Percentiles rank a stretch among this genome's conserved stretches.
These are phyloP conservation scores for Tortricodes alternella DNA, from an alignment of 2,888 invertebrate genomes.

Conservation along the genomic window DNA sequence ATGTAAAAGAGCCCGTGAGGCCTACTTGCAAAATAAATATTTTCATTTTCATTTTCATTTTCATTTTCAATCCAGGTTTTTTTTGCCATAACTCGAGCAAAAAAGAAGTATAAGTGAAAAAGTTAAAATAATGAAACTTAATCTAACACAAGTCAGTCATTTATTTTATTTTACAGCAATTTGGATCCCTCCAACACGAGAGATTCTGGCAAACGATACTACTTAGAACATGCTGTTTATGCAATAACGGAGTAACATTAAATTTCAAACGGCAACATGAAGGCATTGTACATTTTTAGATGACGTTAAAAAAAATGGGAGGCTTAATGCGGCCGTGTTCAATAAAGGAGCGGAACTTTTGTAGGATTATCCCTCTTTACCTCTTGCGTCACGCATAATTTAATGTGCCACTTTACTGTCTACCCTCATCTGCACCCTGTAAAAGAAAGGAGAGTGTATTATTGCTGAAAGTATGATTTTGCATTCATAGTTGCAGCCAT, in stretches of 20 bases:
- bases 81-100: too few relatives aligned
- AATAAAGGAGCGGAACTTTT: conserved; percentile 65
- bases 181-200: not conserved
- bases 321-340: conserved; percentile 52
- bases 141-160: too few relatives aligned
- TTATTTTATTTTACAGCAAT: too few relatives aligned
- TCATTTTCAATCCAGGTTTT: too few relatives aligned
- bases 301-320: conserved; percentile 32
- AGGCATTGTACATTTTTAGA: conserved; percentile 24
- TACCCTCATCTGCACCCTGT: conserved; percentile 63
- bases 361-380: conserved; percentile 75
- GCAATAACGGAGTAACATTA: conserved; percentile 16
- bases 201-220: conserved; percentile 4
- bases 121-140: too few relatives aligned
- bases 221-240: conserved; percentile 3
- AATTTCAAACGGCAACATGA: conserved; percentile 23
- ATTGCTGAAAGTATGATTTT: conserved; percentile 24
- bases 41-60: too few relatives aligned
- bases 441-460: conserved; percentile 43
- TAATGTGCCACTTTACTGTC: conserved; percentile 72
- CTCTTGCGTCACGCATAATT: conserved; percentile 67
- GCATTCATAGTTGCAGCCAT: too few relatives aligned
- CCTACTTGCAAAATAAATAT: too few relatives aligned
- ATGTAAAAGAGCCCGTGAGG: too few relatives aligned
- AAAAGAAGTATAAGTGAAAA: too few relatives aligned